Conservation (phyloP, 2,888 invertebrate genomes). For the Romanomermis culicivorax region DNA sequence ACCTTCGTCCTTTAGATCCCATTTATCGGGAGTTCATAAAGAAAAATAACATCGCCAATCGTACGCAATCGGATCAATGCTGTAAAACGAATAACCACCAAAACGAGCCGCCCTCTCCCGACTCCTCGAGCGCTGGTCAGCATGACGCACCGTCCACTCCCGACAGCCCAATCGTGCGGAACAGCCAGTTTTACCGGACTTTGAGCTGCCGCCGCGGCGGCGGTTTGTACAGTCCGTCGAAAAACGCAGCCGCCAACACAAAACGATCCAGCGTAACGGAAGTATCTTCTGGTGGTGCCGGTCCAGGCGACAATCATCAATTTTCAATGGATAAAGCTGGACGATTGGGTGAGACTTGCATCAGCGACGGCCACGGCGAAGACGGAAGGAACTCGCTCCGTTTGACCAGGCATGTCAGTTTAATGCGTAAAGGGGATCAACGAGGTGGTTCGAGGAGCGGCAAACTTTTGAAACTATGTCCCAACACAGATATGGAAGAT, state of each 20-base stretch:
- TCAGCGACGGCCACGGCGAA: background rate
- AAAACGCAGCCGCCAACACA: background rate
- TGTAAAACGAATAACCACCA: too few species aligned
- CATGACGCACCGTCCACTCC: background rate
- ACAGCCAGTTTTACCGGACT: background rate
- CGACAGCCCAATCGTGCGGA: background rate
- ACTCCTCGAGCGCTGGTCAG: background rate
- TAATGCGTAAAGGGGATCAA: conserved; percentile 3
- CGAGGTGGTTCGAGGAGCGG: too few species aligned
- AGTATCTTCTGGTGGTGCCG: background rate
- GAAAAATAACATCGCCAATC: too few species aligned
- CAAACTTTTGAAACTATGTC: background rate
- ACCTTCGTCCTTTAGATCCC: too few species aligned
- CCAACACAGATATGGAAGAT: background rate
- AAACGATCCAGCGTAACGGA: background rate
- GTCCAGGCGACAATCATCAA: too few species aligned
- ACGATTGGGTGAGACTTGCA: background rate
- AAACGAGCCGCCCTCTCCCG: too few species aligned
- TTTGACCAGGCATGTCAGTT: conserved; percentile 10
- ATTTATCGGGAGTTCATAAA: too few species aligned
- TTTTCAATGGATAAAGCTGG: too few species aligned
- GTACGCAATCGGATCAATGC: too few species aligned
- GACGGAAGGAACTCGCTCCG: background rate
- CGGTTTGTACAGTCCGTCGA: background rate
- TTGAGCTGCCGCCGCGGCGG: conserved; percentile 1